Conservation (phyloP, 2,888 invertebrate genomes). For the Drosophila ezoana region DNA sequence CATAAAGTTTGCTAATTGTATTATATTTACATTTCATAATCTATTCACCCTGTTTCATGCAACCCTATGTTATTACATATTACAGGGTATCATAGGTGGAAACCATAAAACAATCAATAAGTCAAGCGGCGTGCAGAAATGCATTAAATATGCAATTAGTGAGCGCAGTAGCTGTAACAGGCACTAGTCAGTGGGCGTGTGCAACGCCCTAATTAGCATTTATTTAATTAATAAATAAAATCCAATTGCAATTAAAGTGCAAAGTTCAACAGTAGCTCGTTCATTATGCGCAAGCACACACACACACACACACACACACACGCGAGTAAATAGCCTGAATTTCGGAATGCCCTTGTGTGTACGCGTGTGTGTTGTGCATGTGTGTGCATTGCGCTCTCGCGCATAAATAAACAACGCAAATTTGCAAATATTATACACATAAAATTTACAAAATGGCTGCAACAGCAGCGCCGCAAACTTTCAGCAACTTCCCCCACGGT, state of each 20-base stretch:
- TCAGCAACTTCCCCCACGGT: conserved; percentile 15
- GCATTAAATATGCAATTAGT: conserved; percentile 52
- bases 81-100: conserved; percentile 6
- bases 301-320: conserved; percentile 24
- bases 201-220: conserved; percentile 52
- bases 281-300: conserved; percentile 60
- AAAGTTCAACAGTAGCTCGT: conserved; percentile 63
- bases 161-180: not conserved
- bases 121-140: conserved; percentile 43
- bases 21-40: no score
- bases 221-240: conserved; percentile 68
- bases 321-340: conserved; percentile 45
- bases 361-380: conserved; percentile 12
- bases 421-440: conserved; percentile 76
- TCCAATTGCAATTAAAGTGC: conserved; percentile 66
- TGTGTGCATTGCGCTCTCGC: conserved; percentile 49
- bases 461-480: conserved; percentile 56
- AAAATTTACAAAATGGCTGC: conserved; percentile 72
- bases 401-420: conserved; percentile 76
- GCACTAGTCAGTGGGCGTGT: conserved; percentile 14
- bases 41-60: no score
- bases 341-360: conserved; percentile 3
- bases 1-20: no score
- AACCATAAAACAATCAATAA: conserved; percentile 41
- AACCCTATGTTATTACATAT: not conserved